Conservation (phyloP, 2,113 vertebrate genomes). For the Emydocephalus ijimae region DNA sequence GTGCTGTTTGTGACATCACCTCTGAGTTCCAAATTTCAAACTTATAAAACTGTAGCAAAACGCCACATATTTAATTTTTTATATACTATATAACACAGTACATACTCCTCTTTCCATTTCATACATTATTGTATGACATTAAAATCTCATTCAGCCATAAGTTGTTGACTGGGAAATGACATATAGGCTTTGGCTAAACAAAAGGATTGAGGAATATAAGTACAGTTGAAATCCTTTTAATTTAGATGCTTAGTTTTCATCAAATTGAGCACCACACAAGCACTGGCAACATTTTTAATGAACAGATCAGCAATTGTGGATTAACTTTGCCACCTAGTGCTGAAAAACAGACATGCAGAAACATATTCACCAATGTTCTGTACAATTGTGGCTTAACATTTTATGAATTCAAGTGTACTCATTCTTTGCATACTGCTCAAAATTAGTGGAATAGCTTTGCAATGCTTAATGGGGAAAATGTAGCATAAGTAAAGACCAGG, state of each 20-base stretch:
- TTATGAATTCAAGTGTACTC: not conserved
- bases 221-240: not conserved
- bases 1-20: not conserved
- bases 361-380: not conserved
- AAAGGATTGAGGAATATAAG: not conserved
- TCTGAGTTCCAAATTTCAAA: not conserved
- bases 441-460: not conserved
- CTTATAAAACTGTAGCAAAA: not conserved
- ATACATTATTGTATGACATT: not conserved
- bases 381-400: not conserved
- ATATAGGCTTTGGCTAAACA: not conserved
- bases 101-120: not conserved
- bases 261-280: not conserved
- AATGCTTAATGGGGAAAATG: not conserved
- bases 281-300: no score
- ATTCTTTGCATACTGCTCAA: not conserved
- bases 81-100: not conserved
- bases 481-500: not conserved
- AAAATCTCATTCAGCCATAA: not conserved
- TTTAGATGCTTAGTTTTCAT: not conserved
- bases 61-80: not conserved
- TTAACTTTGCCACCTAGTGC: constrained; percentile 54
- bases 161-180: not conserved
- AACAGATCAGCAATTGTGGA: not conserved
- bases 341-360: not conserved